phyloP scores from a whole-genome alignment of 2,113 vertebrate genomes.

The Hyperoodon ampullatus region DNA sequence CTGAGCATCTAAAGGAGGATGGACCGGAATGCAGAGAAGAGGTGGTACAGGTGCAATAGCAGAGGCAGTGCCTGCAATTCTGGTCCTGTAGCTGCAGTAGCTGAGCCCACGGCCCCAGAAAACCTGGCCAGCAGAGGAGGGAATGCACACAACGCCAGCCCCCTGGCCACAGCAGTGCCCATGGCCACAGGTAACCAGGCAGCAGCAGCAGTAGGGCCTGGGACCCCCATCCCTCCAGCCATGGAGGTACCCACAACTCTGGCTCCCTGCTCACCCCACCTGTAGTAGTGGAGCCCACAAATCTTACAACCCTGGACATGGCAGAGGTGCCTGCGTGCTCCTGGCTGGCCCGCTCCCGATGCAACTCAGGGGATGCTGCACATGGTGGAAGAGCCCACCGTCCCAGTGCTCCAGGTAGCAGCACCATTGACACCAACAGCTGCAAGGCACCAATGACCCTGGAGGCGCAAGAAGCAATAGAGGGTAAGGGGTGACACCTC shows the following conservation, averaged over 20 bases:
- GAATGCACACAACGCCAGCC: too few relatives aligned
- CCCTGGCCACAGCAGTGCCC: too few relatives aligned
- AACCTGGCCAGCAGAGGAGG: neutral
- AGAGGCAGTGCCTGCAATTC: too few relatives aligned
- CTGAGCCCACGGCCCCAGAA: neutral
- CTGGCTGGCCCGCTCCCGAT: neutral
- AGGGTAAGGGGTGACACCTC: neutral
- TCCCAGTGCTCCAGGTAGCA: neutral
- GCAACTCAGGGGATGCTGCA: neutral
- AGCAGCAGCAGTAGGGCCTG: neutral
- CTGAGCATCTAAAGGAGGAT: neutral
- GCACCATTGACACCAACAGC: rapidly evolving
- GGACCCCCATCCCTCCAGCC: neutral
- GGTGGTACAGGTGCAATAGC: neutral
- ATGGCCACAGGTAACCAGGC: neutral
- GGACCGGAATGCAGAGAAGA: neutral
- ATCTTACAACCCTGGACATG: neutral
- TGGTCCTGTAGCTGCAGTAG: neutral
- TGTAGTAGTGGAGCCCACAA: neutral
- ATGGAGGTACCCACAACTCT: neutral
- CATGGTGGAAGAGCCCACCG: neutral
- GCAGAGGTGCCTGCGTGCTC: neutral
- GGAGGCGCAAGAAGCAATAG: neutral
- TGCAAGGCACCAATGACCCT: neutral
- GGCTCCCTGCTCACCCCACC: neutral